phyloP scores from a whole-genome alignment of 2,888 invertebrate species.

The Sarcophaga caerulescens region DNA sequence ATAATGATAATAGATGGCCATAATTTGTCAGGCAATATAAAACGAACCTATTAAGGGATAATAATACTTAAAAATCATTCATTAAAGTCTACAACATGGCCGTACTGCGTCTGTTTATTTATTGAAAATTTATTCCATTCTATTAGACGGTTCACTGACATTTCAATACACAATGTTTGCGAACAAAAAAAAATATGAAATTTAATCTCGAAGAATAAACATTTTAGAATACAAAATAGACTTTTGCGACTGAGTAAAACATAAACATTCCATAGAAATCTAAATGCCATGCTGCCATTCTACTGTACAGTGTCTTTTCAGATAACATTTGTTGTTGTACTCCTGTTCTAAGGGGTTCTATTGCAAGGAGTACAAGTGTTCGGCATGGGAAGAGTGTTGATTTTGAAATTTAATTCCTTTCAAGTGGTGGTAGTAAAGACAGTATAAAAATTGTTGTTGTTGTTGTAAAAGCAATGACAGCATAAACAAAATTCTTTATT shows the following conservation, averaged over 20 bases:
- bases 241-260: background rate
- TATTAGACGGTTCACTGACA: conserved; percentile 31
- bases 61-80: background rate
- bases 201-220: conserved; percentile 2
- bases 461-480: conserved; percentile 8
- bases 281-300: background rate
- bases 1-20: background rate
- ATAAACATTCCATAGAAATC: background rate
- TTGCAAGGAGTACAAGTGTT: background rate
- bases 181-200: background rate
- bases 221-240: background rate
- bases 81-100: background rate
- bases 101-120: background rate
- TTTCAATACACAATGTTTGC: background rate
- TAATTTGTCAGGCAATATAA: background rate
- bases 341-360: too few relatives aligned
- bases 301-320: background rate
- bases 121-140: background rate
- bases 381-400: too few relatives aligned
- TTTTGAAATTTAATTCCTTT: conserved; percentile 21
- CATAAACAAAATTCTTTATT: conserved; percentile 20
- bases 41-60: background rate
- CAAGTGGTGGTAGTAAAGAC: background rate
- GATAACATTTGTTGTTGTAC: too few relatives aligned
- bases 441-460: background rate